These are phyloP conservation scores for Rotaria macrura DNA, from an alignment of 2,888 invertebrate genomes.

Conservation along the genomic window DNA sequence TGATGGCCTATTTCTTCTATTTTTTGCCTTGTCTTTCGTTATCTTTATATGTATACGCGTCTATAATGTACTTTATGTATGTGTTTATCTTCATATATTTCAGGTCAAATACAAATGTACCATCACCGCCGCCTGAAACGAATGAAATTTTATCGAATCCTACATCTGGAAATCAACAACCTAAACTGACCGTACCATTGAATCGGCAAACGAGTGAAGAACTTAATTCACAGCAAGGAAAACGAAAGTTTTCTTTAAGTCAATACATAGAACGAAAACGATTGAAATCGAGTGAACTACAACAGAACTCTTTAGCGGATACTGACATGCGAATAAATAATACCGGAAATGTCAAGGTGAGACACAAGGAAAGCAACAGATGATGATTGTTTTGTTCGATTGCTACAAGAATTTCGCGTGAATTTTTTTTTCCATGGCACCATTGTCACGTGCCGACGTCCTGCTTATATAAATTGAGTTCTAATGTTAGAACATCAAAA, in stretches of 20 bases:
- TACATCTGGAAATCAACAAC: background rate
- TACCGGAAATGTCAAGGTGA: background rate
- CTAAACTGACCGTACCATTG: background rate
- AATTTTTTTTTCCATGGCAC: no score
- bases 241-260: constrained; percentile 18
- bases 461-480: no score
- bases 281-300: background rate
- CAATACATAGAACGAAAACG: constrained; percentile 10
- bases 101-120: background rate
- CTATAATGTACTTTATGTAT: background rate
- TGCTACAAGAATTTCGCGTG: no score
- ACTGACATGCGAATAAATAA: background rate
- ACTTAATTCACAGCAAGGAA: background rate
- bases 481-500: no score
- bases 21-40: background rate
- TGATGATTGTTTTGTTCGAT: no score
- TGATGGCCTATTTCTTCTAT: background rate
- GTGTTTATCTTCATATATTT: background rate
- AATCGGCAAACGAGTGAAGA: constrained; percentile 17
- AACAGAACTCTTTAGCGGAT: background rate
- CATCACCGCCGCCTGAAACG: background rate
- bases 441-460: no score
- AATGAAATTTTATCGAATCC: background rate
- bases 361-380: no score
- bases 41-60: background rate